phyloP scores from a whole-genome alignment of 2,888 invertebrate genomes.

The Hybos culiciformis region DNA sequence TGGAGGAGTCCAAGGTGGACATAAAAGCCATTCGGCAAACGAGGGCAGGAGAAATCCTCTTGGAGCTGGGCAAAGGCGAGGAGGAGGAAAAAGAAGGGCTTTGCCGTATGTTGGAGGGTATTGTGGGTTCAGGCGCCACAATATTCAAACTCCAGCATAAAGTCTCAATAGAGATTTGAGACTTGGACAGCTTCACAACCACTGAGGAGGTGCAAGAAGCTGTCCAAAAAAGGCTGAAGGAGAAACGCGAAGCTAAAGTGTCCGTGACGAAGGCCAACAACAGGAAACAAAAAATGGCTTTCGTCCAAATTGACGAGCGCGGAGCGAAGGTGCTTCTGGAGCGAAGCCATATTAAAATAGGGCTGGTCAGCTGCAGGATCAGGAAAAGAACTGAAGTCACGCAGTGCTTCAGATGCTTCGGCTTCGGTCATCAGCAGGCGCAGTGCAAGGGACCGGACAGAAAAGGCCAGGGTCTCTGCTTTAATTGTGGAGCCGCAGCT shows the following conservation, averaged over 20 bases:
- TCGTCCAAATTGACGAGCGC: not conserved
- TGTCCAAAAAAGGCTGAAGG: not conserved
- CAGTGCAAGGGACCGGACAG: not conserved
- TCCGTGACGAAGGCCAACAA: not conserved
- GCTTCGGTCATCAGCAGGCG: too few relatives aligned
- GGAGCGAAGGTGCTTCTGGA: not conserved
- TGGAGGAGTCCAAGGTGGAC: not conserved
- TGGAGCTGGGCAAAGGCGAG: not conserved
- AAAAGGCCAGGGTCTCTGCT: not conserved
- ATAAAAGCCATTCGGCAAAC: not conserved
- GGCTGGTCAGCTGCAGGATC: not conserved
- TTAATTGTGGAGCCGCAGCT: too few relatives aligned
- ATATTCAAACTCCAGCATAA: not conserved
- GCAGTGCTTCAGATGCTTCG: constrained; percentile 4
- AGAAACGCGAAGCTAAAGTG: not conserved
- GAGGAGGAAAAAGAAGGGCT: not conserved
- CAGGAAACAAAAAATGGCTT: constrained; percentile 2
- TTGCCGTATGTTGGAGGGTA: not conserved
- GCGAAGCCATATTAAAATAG: not conserved
- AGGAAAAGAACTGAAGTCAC: not conserved
- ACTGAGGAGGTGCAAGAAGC: constrained; percentile 4
- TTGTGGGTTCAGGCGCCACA: not conserved
- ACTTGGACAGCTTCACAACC: constrained; percentile 6
- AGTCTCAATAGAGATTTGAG: constrained; percentile 3
- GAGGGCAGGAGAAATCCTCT: not conserved